Evolutionary conservation across 2,113 vertebrate species (phyloP).

Genomic region (Marmota monax): DNA sequence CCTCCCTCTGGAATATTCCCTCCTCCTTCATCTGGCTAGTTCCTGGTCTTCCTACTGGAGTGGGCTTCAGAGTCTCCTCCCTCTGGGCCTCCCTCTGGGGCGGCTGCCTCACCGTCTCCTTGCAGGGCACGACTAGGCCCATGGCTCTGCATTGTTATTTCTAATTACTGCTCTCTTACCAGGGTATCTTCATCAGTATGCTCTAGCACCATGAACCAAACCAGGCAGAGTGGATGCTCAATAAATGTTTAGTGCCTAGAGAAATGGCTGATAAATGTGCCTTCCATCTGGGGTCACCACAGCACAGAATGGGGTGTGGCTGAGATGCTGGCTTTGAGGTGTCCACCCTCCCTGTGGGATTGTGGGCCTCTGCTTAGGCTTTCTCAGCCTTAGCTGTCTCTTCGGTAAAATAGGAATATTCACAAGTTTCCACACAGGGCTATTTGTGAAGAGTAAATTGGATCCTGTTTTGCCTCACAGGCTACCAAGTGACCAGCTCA

Average conservation of each 20-base stretch:
- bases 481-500: neutral
- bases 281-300: neutral
- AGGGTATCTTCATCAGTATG: too few relatives aligned
- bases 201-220: neutral
- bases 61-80: neutral
- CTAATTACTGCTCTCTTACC: neutral
- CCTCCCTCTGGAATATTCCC: neutral
- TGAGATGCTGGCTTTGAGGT: neutral
- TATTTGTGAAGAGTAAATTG: neutral
- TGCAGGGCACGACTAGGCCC: fast-evolving
- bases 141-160: neutral
- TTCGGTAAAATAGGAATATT: neutral
- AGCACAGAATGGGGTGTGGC: neutral
- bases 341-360: neutral
- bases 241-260: neutral
- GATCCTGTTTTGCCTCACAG: neutral
- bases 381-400: neutral
- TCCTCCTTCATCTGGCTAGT: neutral
- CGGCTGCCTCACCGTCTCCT: neutral
- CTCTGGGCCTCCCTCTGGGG: neutral
- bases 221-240: neutral
- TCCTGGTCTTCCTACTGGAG: neutral
- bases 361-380: neutral
- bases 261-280: too few relatives aligned
- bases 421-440: neutral